These are phyloP conservation scores for Copidosoma aretas DNA, from an alignment of 2,888 invertebrate species.

Conservation along the genomic window DNA sequence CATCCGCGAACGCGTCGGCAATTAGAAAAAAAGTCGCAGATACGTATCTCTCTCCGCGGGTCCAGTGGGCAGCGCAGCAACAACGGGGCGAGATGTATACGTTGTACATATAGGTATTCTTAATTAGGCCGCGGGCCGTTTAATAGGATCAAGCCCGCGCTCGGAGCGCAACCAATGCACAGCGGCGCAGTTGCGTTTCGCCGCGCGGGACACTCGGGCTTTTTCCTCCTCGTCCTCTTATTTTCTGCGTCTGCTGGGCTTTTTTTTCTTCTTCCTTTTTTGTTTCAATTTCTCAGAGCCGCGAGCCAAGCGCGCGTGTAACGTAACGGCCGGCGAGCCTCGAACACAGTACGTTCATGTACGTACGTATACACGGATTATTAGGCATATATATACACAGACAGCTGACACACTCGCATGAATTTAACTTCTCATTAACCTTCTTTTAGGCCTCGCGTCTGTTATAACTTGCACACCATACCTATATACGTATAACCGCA, in stretches of 20 bases:
- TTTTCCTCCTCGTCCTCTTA: neutral
- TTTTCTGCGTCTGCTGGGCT: neutral
- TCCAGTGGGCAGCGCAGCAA: too few relatives aligned
- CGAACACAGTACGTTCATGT: neutral
- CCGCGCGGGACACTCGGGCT: neutral
- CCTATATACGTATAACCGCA: neutral
- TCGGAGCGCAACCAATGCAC: constrained; percentile 9
- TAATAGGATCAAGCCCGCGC: constrained; percentile 17
- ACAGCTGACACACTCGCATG: constrained; percentile 18
- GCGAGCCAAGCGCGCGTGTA: neutral
- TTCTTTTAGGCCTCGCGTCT: constrained; percentile 7
- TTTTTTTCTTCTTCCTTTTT: neutral
- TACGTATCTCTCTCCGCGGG: neutral
- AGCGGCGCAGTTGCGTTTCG: neutral
- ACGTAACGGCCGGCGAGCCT: too few relatives aligned
- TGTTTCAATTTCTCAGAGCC: neutral
- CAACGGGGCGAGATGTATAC: too few relatives aligned
- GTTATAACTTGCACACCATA: neutral
- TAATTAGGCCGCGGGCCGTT: constrained; percentile 15
- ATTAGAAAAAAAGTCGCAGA: neutral
- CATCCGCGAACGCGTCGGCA: neutral
- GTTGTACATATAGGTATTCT: neutral
- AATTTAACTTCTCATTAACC: constrained; percentile 35
- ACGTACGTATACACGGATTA: neutral
- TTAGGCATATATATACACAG: neutral